These are phyloP conservation scores for Bombus vancouverensis DNA, from an alignment of 1,140 invertebrate genomes.

Conservation along the genomic window DNA sequence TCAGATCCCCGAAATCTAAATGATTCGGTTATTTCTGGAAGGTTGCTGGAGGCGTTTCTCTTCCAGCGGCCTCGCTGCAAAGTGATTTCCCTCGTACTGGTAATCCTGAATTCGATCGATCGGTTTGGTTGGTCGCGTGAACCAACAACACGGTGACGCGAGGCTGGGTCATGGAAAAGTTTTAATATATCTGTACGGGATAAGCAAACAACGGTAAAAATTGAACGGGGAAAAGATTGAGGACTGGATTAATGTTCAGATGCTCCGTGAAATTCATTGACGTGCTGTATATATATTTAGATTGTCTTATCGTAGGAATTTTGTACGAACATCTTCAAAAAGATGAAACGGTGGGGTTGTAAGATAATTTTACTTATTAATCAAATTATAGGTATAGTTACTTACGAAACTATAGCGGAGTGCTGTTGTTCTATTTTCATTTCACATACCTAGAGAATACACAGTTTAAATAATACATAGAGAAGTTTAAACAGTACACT, in stretches of 20 bases:
- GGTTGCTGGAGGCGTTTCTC: slow-evolving; percentile 66
- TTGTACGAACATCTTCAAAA: neutral
- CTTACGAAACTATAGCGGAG: too few relatives aligned
- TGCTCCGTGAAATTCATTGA: neutral
- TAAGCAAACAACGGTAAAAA: slow-evolving; percentile 34
- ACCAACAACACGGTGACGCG: neutral
- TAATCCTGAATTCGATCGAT: slow-evolving; percentile 70
- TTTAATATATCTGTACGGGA: slow-evolving; percentile 20
- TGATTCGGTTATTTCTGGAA: slow-evolving; percentile 72
- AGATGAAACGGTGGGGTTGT: too few relatives aligned
- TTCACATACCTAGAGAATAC: too few relatives aligned
- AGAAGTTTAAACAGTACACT: too few relatives aligned
- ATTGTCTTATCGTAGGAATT: too few relatives aligned
- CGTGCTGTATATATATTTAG: too few relatives aligned
- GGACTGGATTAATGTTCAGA: neutral
- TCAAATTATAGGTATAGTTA: too few relatives aligned
- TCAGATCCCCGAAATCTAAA: slow-evolving; percentile 65
- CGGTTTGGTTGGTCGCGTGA: slow-evolving; percentile 30
- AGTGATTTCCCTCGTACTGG: slow-evolving; percentile 70
- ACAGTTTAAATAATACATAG: too few relatives aligned
- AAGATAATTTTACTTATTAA: too few relatives aligned
- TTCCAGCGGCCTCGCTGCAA: slow-evolving; percentile 59
- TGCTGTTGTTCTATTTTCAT: too few relatives aligned
- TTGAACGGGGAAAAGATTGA: neutral
- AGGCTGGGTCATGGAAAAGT: neutral